Conservation (phyloP, 2,797 vertebrate species). For the Amazona finschi region DNA sequence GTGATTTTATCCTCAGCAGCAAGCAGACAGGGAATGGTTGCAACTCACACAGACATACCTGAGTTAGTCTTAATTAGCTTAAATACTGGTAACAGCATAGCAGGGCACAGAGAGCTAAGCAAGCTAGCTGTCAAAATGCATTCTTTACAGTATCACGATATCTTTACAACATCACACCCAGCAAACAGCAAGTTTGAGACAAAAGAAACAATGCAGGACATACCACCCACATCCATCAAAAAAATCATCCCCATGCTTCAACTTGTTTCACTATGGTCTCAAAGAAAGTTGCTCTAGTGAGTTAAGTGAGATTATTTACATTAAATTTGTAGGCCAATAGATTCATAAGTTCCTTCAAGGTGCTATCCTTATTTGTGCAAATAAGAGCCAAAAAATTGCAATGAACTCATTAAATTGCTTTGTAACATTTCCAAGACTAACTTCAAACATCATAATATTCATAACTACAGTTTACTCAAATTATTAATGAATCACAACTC, state of each 20-base stretch:
- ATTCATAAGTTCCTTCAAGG: neutral
- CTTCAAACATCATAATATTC: neutral
- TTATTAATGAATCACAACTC: neutral
- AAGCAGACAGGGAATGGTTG: neutral
- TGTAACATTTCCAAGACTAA: neutral
- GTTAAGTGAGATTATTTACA: neutral
- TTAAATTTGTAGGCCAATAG: neutral
- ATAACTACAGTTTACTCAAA: neutral
- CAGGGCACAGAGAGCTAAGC: neutral
- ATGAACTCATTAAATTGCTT: neutral
- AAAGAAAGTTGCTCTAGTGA: neutral
- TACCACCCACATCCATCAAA: neutral
- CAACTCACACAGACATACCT: neutral
- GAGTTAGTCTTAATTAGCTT: neutral
- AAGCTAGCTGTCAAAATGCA: neutral
- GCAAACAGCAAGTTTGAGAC: neutral
- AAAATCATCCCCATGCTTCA: fast-evolving
- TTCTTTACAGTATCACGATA: neutral
- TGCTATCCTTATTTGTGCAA: neutral
- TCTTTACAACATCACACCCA: neutral
- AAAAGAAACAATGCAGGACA: neutral
- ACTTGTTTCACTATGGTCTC: neutral
- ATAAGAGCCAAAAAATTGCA: neutral
- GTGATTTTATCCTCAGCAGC: neutral
- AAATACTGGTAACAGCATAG: neutral